Conservation (phyloP, 37 sponge, comb jelly and placozoan genomes). For the Mnemiopsis leidyi region DNA sequence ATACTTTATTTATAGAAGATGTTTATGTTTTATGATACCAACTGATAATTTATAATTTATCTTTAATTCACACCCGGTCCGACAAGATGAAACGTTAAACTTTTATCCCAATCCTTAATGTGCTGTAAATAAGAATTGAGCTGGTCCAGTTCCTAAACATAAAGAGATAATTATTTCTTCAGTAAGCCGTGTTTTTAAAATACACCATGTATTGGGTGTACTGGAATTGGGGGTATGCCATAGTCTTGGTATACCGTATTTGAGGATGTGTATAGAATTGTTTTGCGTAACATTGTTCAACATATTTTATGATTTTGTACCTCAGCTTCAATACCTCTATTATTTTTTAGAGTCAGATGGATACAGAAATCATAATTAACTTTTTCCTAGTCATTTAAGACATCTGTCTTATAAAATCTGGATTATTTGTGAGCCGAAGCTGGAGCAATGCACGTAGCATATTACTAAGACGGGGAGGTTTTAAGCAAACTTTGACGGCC, state of each 20-base stretch:
- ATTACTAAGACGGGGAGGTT: no score
- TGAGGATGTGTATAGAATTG: neutral
- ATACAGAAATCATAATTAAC: no score
- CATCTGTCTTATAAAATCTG: no score
- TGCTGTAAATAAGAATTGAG: neutral
- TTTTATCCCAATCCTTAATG: neutral
- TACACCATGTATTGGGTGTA: no score
- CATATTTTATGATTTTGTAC: neutral
- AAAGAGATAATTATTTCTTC: no score
- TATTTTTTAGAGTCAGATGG: neutral
- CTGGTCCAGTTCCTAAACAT: neutral
- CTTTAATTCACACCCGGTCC: neutral
- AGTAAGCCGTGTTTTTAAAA: no score
- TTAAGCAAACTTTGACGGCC: no score
- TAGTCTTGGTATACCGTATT: no score
- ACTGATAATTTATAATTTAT: neutral
- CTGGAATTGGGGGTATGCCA: no score
- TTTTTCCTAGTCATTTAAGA: no score
- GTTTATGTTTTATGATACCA: neutral
- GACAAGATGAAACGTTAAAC: neutral
- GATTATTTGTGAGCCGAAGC: no score
- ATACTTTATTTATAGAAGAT: neutral
- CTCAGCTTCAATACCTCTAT: neutral
- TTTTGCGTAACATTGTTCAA: neutral
- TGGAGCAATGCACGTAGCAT: no score